Conservation (phyloP, 2,888 invertebrate species). For the Sylvicola cinctus region DNA sequence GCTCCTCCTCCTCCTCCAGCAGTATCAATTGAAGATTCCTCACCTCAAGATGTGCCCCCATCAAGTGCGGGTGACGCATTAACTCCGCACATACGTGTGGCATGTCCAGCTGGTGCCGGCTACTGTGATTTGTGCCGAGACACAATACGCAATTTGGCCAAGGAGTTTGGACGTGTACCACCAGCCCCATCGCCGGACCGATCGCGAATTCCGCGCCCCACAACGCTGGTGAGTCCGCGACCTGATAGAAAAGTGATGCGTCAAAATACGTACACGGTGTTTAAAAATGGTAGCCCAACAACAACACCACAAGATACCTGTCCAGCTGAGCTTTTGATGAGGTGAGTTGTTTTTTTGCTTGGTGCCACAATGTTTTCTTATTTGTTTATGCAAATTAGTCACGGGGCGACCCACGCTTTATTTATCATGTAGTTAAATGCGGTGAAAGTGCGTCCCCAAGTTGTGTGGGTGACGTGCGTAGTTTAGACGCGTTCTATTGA, state of each 20-base stretch:
- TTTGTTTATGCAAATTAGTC: too few relatives aligned
- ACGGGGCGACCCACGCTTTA: too few relatives aligned
- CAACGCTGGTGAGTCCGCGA: constrained; percentile 20
- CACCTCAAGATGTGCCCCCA: too few relatives aligned
- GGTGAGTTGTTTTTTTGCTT: constrained; percentile 13
- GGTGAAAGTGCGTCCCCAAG: too few relatives aligned
- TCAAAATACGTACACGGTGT: constrained; percentile 24
- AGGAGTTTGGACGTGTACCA: constrained; percentile 19
- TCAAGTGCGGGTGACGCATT: constrained; percentile 10
- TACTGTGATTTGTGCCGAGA: constrained; percentile 40
- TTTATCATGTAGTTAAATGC: too few relatives aligned
- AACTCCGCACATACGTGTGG: constrained; percentile 20
- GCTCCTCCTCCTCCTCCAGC: too few relatives aligned
- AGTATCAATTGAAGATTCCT: too few relatives aligned
- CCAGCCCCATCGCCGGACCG: not conserved
- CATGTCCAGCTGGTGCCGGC: constrained; percentile 31
- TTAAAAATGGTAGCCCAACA: constrained; percentile 13
- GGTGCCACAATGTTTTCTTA: too few relatives aligned
- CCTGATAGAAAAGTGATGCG: constrained; percentile 18
- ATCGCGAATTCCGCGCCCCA: constrained; percentile 21
- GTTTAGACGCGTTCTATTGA: too few relatives aligned
- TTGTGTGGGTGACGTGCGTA: too few relatives aligned
- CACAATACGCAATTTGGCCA: constrained; percentile 31
- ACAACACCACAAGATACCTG: constrained; percentile 7
- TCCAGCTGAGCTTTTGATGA: constrained; percentile 12